These are phyloP conservation scores for Tragelaphus oryx DNA, from an alignment of 2,797 vertebrate species.

Conservation along the genomic window DNA sequence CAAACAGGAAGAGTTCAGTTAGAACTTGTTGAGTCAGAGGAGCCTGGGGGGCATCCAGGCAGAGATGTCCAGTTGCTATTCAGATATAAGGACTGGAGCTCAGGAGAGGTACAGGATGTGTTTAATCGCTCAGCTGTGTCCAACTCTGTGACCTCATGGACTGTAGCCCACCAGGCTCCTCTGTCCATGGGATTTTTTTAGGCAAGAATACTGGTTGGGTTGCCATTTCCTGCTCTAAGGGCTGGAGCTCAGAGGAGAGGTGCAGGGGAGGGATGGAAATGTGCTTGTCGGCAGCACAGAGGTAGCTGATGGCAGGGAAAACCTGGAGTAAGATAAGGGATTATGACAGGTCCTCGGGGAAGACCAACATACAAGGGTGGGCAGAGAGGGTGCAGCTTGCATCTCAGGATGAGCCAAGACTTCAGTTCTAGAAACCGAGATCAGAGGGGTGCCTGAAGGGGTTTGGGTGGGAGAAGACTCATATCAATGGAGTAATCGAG, in stretches of 20 bases:
- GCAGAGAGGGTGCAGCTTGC: neutral
- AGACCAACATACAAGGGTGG: neutral
- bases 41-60: neutral
- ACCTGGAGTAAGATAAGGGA: neutral
- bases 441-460: fast-evolving
- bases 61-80: neutral
- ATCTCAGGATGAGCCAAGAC: neutral
- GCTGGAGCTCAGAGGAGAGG: neutral
- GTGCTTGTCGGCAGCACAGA: fast-evolving
- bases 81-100: neutral
- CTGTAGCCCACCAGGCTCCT: neutral
- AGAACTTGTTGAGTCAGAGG: neutral
- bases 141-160: neutral
- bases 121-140: neutral
- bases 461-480: neutral
- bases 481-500: neutral
- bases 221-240: neutral
- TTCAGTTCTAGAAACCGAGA: too few species aligned
- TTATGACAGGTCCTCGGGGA: fast-evolving
- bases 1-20: neutral
- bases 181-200: neutral
- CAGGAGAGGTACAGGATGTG: neutral
- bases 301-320: too few species aligned
- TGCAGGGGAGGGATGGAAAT: neutral
- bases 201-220: neutral